Conservation (phyloP, 2,113 vertebrate species). For the Serilophus lunatus region DNA sequence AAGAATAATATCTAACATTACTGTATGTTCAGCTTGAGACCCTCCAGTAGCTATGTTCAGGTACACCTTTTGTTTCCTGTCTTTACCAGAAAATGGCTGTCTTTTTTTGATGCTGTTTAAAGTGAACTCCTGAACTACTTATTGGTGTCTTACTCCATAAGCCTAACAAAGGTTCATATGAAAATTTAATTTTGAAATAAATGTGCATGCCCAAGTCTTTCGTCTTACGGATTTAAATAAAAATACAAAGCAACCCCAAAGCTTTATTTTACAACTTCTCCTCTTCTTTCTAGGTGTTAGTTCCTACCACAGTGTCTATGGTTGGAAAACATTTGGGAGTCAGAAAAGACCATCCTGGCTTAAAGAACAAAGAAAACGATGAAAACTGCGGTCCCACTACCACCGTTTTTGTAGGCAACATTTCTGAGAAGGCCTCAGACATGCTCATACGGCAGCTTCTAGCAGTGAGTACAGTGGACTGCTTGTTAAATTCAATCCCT, state of each 20-base stretch:
- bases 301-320: slow-evolving; percentile 87
- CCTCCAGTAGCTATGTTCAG: neutral
- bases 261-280: neutral
- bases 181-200: neutral
- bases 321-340: slow-evolving; percentile 89
- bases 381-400: slow-evolving; percentile 94
- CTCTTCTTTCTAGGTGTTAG: slow-evolving; percentile 79
- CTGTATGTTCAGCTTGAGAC: neutral
- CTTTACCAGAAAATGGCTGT: neutral
- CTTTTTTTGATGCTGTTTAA: neutral
- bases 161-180: neutral
- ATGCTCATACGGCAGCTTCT: slow-evolving; percentile 97
- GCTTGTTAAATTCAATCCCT: neutral
- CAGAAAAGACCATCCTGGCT: slow-evolving; percentile 81
- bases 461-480: slow-evolving; percentile 80
- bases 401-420: slow-evolving; percentile 98
- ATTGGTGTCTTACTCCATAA: neutral
- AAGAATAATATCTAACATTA: neutral
- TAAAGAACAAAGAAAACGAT: slow-evolving; percentile 84
- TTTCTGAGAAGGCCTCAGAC: slow-evolving; percentile 97
- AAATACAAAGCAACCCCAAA: neutral
- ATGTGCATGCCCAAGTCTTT: neutral
- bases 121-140: neutral
- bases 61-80: neutral
- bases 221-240: fast-evolving